Evolutionary conservation across 2,888 invertebrate species (phyloP), one percentile per base, ranked within the genome.

Genomic region (Caenorhabditis uteleia): DNA sequence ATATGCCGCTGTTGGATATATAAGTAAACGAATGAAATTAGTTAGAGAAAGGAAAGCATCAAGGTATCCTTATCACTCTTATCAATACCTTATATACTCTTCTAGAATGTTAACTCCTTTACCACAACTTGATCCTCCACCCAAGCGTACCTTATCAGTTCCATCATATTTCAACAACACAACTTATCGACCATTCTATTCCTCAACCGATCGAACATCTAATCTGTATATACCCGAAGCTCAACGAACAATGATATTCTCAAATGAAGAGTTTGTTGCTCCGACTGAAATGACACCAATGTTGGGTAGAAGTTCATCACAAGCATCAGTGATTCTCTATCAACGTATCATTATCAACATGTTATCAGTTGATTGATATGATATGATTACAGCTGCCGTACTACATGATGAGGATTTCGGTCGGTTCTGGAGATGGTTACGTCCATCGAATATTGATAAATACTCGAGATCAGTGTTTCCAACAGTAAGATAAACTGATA

Each of bases 391-490:
- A 62, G 55, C 61, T 6, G 40, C 48, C 4, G 36, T 55, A 2
- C n/a, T n/a, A n/a, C 49, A 49, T n/a, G 27, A 47, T 7, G 51
- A 51, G 18, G 53, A 47, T 18, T 48, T 48, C n/a, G 53, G 60
- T n/a, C 26, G 53, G 16, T 42, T 50, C 39, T 64, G 64, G 67
- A 42, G 49, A 33, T 67, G 67, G 59, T 39, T 69, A 20, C 61
- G 93, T 80, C 93, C 94, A 61, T 94, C 94, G 85, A 95, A 94
- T 87, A 95, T 97, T 86, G 97, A 97, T 89, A 95, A 95, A 87
- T 95, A 95, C 86, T 94, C 95, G 64, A 89, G 97, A 84, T 92
- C 95, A 86, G 91, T 95, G 83, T 97, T 97, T 86, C 97, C 95
- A 53, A 58, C 67, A 25, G 73, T 70, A 54, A 46, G 44, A n/a